Conservation (phyloP, 2,797 vertebrate genomes). For the Girardinus metallicus region DNA sequence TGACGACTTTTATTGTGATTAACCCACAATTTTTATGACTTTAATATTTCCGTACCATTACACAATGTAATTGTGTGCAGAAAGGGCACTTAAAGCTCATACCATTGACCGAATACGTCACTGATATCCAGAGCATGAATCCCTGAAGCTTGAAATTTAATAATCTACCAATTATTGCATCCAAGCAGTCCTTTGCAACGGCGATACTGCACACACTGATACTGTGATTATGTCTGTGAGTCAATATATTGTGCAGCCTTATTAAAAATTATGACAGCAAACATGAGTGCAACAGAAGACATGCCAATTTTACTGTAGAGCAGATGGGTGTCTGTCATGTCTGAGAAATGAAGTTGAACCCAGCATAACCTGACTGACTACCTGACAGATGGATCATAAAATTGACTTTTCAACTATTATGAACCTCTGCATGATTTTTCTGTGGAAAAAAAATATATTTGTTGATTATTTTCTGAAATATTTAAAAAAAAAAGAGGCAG, state of each 20-base stretch:
- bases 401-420: too few species aligned
- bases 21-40: not conserved
- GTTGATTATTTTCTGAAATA: not conserved
- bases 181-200: not conserved
- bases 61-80: not conserved
- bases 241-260: not conserved
- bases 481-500: not conserved
- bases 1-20: not conserved
- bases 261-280: not conserved
- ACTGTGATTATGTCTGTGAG: not conserved
- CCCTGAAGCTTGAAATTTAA: not conserved
- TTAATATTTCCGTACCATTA: not conserved
- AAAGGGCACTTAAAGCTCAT: not conserved
- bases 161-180: not conserved
- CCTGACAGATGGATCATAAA: not conserved
- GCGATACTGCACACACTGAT: not conserved
- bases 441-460: not conserved
- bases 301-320: not conserved
- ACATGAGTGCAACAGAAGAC: not conserved
- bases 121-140: not conserved
- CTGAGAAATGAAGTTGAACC: not conserved
- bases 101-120: not conserved
- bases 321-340: not conserved
- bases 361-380: not conserved
- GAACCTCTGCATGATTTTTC: not conserved